These are phyloP conservation scores for Crenuchus spilurus DNA, from an alignment of 2,797 vertebrate species.

Conservation along the genomic window DNA sequence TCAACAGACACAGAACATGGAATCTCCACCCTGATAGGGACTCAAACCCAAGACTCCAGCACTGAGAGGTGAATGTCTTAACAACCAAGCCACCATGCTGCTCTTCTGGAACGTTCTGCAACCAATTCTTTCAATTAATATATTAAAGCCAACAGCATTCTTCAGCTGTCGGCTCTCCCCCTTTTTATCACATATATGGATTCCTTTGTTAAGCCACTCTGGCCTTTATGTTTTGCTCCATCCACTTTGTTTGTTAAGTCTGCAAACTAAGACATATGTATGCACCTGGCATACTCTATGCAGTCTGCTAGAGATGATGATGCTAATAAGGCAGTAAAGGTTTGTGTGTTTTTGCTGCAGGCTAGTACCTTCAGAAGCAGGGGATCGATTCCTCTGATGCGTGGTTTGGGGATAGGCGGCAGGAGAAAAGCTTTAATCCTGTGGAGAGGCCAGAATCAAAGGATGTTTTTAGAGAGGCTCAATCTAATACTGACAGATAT, in stretches of 20 bases:
- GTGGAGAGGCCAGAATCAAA: constrained; percentile 25
- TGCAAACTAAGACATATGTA: not conserved
- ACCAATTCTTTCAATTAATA: no score
- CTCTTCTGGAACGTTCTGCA: no score
- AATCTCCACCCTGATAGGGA: no score
- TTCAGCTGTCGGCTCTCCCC: not conserved
- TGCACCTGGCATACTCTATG: not conserved
- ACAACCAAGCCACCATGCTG: no score
- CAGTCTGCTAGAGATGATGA: not conserved
- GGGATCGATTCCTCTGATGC: constrained; percentile 50
- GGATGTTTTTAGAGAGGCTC: not conserved
- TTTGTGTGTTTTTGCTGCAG: not conserved
- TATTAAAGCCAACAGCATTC: not conserved
- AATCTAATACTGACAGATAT: not conserved
- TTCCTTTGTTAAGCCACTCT: not conserved
- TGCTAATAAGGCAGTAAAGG: constrained; percentile 5
- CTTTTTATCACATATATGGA: not conserved
- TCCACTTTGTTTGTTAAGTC: not conserved
- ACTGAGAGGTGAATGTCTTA: no score
- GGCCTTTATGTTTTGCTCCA: not conserved
- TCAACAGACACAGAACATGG: no score
- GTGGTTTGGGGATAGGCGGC: constrained; percentile 47
- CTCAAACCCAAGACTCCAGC: no score
- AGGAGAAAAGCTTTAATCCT: constrained; percentile 54
- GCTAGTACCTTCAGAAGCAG: constrained; percentile 44